Base-by-base conservation (phyloP, 2,113 vertebrate genomes). In the Baryphthengus martii region DNA sequence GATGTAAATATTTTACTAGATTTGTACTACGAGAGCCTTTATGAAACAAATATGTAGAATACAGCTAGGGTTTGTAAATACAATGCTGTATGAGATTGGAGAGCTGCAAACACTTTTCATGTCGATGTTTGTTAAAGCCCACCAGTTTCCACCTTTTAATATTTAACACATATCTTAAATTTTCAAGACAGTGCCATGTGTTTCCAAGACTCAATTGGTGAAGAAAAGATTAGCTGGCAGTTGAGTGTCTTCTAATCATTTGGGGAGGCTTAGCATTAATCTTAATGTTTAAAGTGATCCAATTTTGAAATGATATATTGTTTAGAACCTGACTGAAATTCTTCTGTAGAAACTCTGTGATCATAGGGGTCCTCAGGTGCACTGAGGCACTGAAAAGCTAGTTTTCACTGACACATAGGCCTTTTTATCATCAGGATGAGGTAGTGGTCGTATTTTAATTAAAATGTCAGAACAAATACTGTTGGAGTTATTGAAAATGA, bases 401-500 rank as follows among this genome's bases (percentile, higher is more conserved):
- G 96, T 98, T 98, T 98, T 98, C 97, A 95, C 97, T 98, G 97
- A 97, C 97, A 98, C 97, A 97, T 94, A 91, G 96, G 94, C 97
- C 98, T 98, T 98, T 98, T 98, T 98, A 98, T 98, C 98, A 98
- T 98, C 98, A 98, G 98, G 98, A 98, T 98, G 98, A 98, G 98
- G 98, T 98, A 98, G 98, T 98, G 98, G 97, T 98, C 98, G 98
- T 99, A 98, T 98, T 99, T 98, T 99, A 99, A 99, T 99, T 99
- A 98, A 99, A 99, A 98, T 99, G 98, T 99, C 98, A 99, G 98
- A 98, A 98, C 98, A 98, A 98, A 98, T 99, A 98, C 98, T 98
- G 98, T 98, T 98, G 97, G 97, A 98, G 98, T 98, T 98, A 98
- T 98, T 98, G 98, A 98, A 98, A 98, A 99, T 98, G 98, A 99